Percentiles rank a stretch among this genome's conserved stretches.
These are phyloP conservation scores for Limnephilus marmoratus DNA, from an alignment of 2,888 invertebrate genomes.

Conservation along the genomic window DNA sequence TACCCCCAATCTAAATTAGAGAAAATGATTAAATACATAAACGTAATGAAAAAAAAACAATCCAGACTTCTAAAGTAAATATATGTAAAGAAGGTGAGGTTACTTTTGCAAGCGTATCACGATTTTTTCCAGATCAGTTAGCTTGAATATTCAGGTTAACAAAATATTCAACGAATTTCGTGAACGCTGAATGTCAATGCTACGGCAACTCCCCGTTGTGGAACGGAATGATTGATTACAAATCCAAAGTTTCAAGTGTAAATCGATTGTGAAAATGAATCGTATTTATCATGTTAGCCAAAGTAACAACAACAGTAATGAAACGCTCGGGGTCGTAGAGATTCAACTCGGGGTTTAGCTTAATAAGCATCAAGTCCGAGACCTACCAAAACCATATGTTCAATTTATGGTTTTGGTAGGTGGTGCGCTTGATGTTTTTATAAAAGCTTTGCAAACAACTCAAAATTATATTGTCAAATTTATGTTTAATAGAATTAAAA, in stretches of 20 bases:
- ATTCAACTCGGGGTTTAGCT: too few species aligned
- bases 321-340: neutral
- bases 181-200: neutral
- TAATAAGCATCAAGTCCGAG: neutral
- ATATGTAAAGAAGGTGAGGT: too few species aligned
- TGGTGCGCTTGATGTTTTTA: too few species aligned
- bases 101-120: too few species aligned
- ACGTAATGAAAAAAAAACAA: too few species aligned
- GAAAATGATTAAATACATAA: too few species aligned
- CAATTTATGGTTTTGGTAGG: too few species aligned
- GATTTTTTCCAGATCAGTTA: neutral
- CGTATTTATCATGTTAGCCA: slow-evolving; percentile 5
- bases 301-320: neutral
- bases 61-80: too few species aligned
- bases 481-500: too few species aligned
- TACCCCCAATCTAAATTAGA: too few species aligned
- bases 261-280: slow-evolving; percentile 17
- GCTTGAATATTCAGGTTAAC: neutral
- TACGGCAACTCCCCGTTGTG: neutral
- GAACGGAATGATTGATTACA: slow-evolving; percentile 21
- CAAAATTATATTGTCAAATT: too few species aligned
- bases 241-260: neutral
- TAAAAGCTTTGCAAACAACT: too few species aligned
- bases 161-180: neutral
- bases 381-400: neutral